Evolutionary conservation across 2,888 invertebrate species (phyloP), one percentile per base, ranked within the genome.

Genomic region (Boloria euphrosyne): DNA sequence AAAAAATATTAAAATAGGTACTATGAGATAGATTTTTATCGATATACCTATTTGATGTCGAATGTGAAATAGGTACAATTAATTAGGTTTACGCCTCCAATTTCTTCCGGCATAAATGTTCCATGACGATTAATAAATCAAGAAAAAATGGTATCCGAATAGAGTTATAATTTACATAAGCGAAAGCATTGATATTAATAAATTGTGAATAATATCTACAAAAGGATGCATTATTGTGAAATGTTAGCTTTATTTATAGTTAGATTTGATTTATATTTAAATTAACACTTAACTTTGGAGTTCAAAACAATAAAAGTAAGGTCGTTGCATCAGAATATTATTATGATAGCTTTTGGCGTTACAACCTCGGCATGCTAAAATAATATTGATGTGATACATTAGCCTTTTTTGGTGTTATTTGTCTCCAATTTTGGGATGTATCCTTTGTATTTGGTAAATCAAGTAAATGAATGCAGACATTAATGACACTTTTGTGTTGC

Each of bases 371-470:
- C 43, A 16, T 58, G 27, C 53, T 18, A 6, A 31, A 46, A 47
- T 49, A 67, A 47, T 64, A 60, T 64, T 55, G 13, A 51, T 62
- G 22, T 14, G 43, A 46, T 22, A 51, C n/a, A 27, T 43, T 52
- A 57, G 50, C 65, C 67, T 52, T 60, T 16, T 65, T 55, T 52
- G 51, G 67, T 18, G 16, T 43, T 65, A 46, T 17, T 46, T 46
- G 17, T 53, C 44, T 62, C 47, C n/a, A 44, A 53, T 54, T 66
- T 65, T 62, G 62, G 49, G 43, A 54, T 57, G 44, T 59, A 57
- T 64, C 65, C 57, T 69, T 62, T 50, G 51, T n/a, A 43, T 52
- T 44, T 31, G 27, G 61, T 50, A 58, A 46, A 64, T 57, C 38
- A 59, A 44, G 16, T 14, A 49, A 22, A 52, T 17, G 58, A 38